Base-by-base conservation (phyloP, 1,140 invertebrate species). In the Bradysia coprophila region DNA sequence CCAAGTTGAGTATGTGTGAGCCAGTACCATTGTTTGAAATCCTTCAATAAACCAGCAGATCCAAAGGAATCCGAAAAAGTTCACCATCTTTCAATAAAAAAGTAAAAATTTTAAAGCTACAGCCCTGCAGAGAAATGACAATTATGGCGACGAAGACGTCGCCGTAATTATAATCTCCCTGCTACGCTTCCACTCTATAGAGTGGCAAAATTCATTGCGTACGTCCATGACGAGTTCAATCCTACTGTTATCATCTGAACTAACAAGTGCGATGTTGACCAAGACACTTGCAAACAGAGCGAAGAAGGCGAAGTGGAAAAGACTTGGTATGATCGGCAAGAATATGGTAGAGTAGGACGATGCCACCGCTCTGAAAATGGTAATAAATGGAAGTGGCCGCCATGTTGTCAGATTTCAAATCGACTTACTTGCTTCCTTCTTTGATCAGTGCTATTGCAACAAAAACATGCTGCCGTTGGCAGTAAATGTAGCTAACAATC, bases 61-160 rank as follows among this genome's bases (percentile, higher is more conserved):
- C 93, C 93, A 98, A 49, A 95, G 81, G 45, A 89, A 76, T 18
- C 77, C 90, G 53, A 97, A 78, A 0, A 90, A 53, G 57, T 94
- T 92, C 52, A 88, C 53, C 57, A 59, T 63, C 87, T n/a, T 80
- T 73, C 15, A 66, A 51, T 28, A 45, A 58, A n/a, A 13, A 31
- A 8, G 28, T 31, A 31, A 31, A 31, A 9, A 31, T 31, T 31
- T n/a, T n/a, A n/a, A n/a, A n/a, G n/a, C n/a, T n/a, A n/a, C n/a
- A n/a, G n/a, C n/a, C n/a, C n/a, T n/a, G n/a, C n/a, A n/a, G n/a
- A n/a, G n/a, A n/a, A n/a, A n/a, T n/a, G n/a, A n/a, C n/a, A n/a
- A n/a, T n/a, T n/a, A n/a, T n/a, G n/a, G n/a, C n/a, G n/a, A n/a
- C n/a, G n/a, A n/a, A n/a, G n/a, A n/a, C n/a, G n/a, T n/a, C n/a